Evolutionary conservation across 2,113 vertebrate species (phyloP).

Genomic region (Antennarius striatus): DNA sequence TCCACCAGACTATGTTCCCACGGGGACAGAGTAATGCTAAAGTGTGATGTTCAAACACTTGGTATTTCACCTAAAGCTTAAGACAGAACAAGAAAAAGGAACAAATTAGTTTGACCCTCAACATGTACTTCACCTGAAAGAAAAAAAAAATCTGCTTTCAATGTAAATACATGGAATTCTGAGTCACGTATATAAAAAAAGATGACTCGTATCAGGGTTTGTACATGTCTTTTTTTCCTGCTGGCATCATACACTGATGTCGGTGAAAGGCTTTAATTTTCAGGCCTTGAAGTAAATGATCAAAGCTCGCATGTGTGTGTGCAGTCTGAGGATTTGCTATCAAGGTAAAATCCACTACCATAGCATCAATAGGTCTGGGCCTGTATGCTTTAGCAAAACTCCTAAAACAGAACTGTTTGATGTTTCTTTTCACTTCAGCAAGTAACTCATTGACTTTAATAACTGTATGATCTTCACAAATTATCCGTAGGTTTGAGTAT

Average conservation of each 20-base stretch:
- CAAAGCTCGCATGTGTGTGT: slow-evolving; percentile 56
- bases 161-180: slow-evolving; percentile 8
- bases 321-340: slow-evolving; percentile 52
- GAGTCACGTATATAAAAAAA: not conserved
- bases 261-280: slow-evolving; percentile 35
- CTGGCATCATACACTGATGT: slow-evolving; percentile 38
- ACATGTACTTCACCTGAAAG: slow-evolving; percentile 15
- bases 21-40: slow-evolving; percentile 24
- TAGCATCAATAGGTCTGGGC: slow-evolving; percentile 38
- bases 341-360: slow-evolving; percentile 40
- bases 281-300: slow-evolving; percentile 44
- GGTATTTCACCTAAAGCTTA: slow-evolving; percentile 32
- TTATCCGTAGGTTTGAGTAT: no score
- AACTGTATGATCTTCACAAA: slow-evolving; percentile 18
- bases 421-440: slow-evolving; percentile 40
- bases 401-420: slow-evolving; percentile 64
- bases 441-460: slow-evolving; percentile 58
- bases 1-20: slow-evolving; percentile 48
- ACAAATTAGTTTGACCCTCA: slow-evolving; percentile 31
- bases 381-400: slow-evolving; percentile 24
- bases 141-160: slow-evolving; percentile 10
- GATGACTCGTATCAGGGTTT: not conserved
- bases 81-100: slow-evolving; percentile 8
- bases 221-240: slow-evolving; percentile 1
- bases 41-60: slow-evolving; percentile 22